Conservation (phyloP, 2,113 vertebrate genomes). For the Ceuthmochares aereus region DNA sequence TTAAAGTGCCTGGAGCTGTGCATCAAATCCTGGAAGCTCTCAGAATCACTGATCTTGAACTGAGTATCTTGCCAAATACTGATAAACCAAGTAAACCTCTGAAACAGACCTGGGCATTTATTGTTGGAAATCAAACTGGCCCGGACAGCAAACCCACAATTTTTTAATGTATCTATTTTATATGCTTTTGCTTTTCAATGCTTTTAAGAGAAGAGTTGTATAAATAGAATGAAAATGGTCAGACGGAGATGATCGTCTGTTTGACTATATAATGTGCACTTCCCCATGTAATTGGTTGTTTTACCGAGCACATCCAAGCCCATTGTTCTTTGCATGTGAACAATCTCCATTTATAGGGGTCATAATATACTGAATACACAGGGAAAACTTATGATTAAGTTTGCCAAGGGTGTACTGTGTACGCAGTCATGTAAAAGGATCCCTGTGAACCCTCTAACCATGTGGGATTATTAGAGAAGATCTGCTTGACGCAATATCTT, state of each 20-base stretch:
- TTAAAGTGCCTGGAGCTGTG: not conserved
- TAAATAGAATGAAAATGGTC: not conserved
- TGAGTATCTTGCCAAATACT: not conserved
- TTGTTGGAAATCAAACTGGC: not conserved
- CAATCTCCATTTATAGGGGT: not conserved
- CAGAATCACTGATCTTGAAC: not conserved
- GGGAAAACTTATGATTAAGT: not conserved
- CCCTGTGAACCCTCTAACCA: not conserved
- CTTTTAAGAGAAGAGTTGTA: not conserved
- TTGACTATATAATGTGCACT: not conserved
- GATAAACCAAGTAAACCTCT: not conserved
- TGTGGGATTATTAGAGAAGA: not conserved
- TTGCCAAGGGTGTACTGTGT: conserved; percentile 44
- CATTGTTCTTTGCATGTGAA: not conserved
- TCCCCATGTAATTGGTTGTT: not conserved
- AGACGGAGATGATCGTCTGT: rapidly evolving
- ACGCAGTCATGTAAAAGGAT: conserved; percentile 7
- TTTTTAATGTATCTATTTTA: not conserved
- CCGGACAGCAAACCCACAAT: not conserved
- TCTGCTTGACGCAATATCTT: not conserved
- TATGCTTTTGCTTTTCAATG: not conserved
- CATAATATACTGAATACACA: not conserved
- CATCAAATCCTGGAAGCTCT: not conserved
- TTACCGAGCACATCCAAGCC: not conserved
- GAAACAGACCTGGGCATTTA: not conserved